Evolutionary conservation across 2,113 vertebrate species (phyloP).

Genomic region (Aepyceros melampus): DNA sequence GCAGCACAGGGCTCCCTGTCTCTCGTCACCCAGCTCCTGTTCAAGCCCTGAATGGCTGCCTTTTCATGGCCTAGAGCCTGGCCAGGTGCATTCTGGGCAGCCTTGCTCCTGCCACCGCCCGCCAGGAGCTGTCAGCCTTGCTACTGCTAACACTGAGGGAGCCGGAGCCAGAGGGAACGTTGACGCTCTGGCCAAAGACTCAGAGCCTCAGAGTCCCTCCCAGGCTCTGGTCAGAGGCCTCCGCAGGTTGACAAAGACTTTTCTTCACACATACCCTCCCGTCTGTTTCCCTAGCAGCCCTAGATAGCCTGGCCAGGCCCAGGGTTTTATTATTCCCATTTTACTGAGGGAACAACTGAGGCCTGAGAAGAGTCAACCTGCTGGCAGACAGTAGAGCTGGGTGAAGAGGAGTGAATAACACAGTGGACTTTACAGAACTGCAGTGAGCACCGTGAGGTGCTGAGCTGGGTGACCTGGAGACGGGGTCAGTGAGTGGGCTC

Average conservation of each 20-base stretch:
- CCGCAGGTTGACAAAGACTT: accelerated
- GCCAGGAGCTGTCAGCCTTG: neutral
- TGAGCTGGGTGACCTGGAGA: neutral
- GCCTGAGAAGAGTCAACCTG: neutral
- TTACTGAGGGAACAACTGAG: neutral
- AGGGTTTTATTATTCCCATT: neutral
- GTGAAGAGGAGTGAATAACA: too few relatives aligned
- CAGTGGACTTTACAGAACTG: accelerated
- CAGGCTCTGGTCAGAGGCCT: neutral
- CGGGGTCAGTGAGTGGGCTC: too few relatives aligned
- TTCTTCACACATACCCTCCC: neutral
- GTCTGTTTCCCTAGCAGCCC: neutral
- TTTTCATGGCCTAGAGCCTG: slow-evolving; percentile 53
- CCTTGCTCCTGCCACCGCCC: neutral
- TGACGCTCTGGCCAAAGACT: neutral
- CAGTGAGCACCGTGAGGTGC: accelerated
- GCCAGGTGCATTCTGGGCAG: neutral
- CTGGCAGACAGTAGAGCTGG: neutral
- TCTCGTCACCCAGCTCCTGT: slow-evolving; percentile 52
- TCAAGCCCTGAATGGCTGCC: slow-evolving; percentile 70
- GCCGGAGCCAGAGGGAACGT: neutral
- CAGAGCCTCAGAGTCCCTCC: neutral
- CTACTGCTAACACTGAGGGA: neutral
- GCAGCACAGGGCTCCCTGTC: slow-evolving; percentile 34
- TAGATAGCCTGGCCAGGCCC: neutral